phyloP scores from a whole-genome alignment of 2,797 vertebrate species.

The Caiman crocodilus region DNA sequence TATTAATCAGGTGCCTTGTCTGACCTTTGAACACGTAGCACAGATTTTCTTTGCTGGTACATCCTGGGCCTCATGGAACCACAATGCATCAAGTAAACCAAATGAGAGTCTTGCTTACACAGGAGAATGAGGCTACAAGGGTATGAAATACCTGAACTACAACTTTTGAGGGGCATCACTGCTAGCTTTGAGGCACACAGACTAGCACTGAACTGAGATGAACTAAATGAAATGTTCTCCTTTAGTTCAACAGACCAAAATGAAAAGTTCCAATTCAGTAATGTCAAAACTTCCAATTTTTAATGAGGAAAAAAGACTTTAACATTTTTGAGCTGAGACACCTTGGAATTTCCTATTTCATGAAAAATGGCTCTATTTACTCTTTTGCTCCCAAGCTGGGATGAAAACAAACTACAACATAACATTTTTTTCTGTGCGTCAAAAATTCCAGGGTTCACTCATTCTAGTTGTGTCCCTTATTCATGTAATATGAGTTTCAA shows the following conservation, averaged over 20 bases:
- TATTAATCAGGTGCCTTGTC: too few relatives aligned
- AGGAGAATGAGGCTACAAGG: background rate
- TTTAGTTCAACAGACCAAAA: constrained; percentile 49
- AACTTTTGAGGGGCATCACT: background rate
- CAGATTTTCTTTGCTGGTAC: too few relatives aligned
- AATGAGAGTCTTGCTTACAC: rapidly evolving
- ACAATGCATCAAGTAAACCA: background rate
- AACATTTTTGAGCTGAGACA: constrained; percentile 56
- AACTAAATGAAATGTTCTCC: constrained; percentile 15
- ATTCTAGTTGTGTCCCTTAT: constrained; percentile 30
- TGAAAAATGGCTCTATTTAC: constrained; percentile 14
- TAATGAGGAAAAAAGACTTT: constrained; percentile 65
- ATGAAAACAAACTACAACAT: constrained; percentile 68
- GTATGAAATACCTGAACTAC: background rate
- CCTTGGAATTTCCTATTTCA: constrained; percentile 63
- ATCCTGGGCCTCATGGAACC: background rate
- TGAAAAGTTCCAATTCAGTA: constrained; percentile 43
- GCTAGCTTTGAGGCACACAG: constrained; percentile 3
- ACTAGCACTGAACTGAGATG: background rate
- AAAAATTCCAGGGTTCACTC: constrained; percentile 67
- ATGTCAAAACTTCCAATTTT: constrained; percentile 38
- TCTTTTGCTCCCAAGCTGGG: constrained; percentile 49
- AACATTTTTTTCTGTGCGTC: constrained; percentile 66
- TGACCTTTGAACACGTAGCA: too few relatives aligned
- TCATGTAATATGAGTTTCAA: constrained; percentile 59